phyloP scores from a whole-genome alignment of 2,797 vertebrate species.

The Rhabdomys pumilio region DNA sequence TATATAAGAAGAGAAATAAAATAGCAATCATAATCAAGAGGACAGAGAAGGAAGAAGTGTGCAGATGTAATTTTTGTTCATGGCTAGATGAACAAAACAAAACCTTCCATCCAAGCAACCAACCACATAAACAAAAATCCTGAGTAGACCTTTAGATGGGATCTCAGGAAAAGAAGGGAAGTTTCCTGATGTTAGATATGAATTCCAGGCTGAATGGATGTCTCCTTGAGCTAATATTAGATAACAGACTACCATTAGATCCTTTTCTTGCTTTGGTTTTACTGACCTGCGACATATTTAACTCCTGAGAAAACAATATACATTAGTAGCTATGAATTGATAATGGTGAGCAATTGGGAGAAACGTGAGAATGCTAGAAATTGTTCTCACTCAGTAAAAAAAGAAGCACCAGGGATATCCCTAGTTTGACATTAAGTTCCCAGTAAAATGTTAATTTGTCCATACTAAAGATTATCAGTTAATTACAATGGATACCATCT shows the following conservation, averaged over 20 bases:
- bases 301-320: not conserved
- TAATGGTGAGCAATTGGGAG: not conserved
- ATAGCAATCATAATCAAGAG: not conserved
- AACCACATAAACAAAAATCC: not conserved
- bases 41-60: not conserved
- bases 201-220: not conserved
- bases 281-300: not conserved
- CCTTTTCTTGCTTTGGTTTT: slow-evolving; percentile 11
- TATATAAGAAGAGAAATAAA: not conserved
- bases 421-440: not conserved
- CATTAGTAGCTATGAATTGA: not conserved
- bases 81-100: not conserved
- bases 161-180: not conserved
- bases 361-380: not conserved
- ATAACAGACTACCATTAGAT: not conserved
- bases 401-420: not conserved
- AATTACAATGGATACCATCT: not conserved
- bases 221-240: not conserved
- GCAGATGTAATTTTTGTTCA: not conserved
- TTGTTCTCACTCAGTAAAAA: not conserved
- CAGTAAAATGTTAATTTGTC: not conserved
- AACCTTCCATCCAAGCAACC: not conserved
- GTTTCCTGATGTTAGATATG: not conserved
- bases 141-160: not conserved
- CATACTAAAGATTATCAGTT: not conserved